Base-by-base conservation (phyloP, 2,113 vertebrate genomes). In the Psophia crepitans region DNA sequence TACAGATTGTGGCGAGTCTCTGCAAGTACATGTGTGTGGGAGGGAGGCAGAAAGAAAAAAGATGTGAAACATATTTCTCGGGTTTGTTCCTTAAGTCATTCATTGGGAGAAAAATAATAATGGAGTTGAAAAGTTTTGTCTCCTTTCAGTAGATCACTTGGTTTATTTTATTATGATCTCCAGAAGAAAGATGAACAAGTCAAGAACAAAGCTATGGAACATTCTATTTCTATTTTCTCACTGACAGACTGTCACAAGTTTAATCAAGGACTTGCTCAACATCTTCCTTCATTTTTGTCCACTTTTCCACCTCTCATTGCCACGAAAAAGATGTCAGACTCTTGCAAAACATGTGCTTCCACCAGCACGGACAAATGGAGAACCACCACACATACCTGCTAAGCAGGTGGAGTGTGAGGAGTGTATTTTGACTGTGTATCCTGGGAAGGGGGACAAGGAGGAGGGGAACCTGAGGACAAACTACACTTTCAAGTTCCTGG, bases 51-150 rank as follows among this genome's bases (percentile, higher is more conserved):
- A 87, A 88, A 90, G 68, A 66, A 76, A 76, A 86, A 84, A 92
- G 85, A 96, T 88, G 90, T 30, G 83, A 66, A 96, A 91, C 68
- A 68, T 94, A 96, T 96, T 97, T 95, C 70, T 88, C 10, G 14
- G 39, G 68, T 66, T 91, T 88, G 28, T 93, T 93, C 54, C 57
- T 80, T n/a, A 79, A 85, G 26, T 56, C 49, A 74, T 56, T 92
- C 51, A 92, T 44, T 19, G 32, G 84, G 48, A 90, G 48, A 46
- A 93, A 90, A 93, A 88, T 54, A 88, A 80, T 49, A 81, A 76
- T 1, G 0, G 35, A 51, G 30, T 43, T 74, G 71, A 83, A 76
- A 92, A 92, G 83, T 74, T 90, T 60, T 5, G 3, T 44, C 51
- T 81, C 39, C 68, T 90, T 83, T 70, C 75, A 73, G n/a, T 7